Evolutionary conservation across 2,888 invertebrate genomes (phyloP).

Genomic region (Bellardia pandia): DNA sequence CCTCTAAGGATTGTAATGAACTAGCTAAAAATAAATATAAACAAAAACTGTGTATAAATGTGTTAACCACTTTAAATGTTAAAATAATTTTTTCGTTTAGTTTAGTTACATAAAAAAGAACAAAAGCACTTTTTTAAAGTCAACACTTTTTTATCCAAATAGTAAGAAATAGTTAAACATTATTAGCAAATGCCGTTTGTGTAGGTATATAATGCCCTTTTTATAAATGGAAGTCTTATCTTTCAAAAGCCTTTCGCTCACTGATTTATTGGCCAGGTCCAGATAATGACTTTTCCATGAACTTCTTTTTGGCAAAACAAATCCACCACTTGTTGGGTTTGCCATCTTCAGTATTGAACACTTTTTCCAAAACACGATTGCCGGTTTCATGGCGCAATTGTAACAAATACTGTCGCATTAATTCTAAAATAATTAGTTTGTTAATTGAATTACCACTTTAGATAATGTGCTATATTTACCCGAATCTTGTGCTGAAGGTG

Average conservation of each 20-base stretch:
- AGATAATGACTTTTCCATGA: constrained; percentile 98
- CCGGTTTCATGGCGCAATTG: constrained; percentile 98
- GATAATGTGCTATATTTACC: constrained; percentile 85
- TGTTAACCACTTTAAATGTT: constrained; percentile 28
- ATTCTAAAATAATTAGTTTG: constrained; percentile 86
- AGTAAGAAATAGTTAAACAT: constrained; percentile 36
- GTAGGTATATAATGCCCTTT: constrained; percentile 61
- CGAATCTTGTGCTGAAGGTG: constrained; percentile 90
- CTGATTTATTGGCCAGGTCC: constrained; percentile 82
- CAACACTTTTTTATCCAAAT: constrained; percentile 23
- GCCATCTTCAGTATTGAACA: constrained; percentile 93
- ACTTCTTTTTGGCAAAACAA: constrained; percentile 99
- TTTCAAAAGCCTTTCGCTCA: background rate
- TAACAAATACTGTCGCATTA: constrained; percentile 95
- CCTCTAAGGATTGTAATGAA: constrained; percentile 59
- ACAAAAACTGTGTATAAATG: constrained; percentile 30
- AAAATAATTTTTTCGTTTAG: constrained; percentile 20
- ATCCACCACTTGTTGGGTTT: constrained; percentile 99
- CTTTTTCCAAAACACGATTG: constrained; percentile 94
- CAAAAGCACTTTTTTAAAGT: constrained; percentile 1
- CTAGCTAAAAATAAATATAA: constrained; percentile 59
- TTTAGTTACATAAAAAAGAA: too few species aligned
- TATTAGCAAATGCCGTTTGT: constrained; percentile 31
- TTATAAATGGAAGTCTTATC: constrained; percentile 56
- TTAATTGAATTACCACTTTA: background rate